phyloP scores from a whole-genome alignment of 2,888 invertebrate genomes.

The Chymomyza procnemis region DNA sequence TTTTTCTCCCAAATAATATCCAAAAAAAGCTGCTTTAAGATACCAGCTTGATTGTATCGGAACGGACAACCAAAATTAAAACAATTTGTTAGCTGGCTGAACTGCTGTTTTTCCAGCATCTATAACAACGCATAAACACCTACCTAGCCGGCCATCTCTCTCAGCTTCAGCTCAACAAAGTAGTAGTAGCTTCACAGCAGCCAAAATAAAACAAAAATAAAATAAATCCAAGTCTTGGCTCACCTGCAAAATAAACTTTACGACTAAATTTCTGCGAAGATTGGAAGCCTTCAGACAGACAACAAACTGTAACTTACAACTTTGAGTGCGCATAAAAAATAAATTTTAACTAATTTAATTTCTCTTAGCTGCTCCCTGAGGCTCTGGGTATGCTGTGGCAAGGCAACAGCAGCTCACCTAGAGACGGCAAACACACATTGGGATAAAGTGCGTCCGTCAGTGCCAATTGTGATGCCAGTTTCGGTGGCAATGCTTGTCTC shows the following conservation, averaged over 20 bases:
- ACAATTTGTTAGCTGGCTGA: too few species aligned
- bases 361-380: conserved; percentile 2
- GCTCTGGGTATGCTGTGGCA: background rate
- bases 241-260: background rate
- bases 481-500: background rate
- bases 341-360: conserved; percentile 54
- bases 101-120: too few species aligned
- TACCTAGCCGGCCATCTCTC: too few species aligned
- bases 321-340: conserved; percentile 33
- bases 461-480: background rate
- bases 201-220: background rate
- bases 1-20: too few species aligned
- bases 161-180: background rate
- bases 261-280: background rate
- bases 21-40: too few species aligned
- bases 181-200: background rate
- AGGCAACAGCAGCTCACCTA: background rate
- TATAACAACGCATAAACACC: background rate
- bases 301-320: conserved; percentile 11
- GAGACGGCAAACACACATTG: background rate
- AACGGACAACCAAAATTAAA: too few species aligned
- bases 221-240: background rate
- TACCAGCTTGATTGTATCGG: too few species aligned
- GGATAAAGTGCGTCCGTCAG: background rate
- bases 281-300: background rate